Base-by-base conservation (phyloP, 2,113 vertebrate species). In the Garra rufa region DNA sequence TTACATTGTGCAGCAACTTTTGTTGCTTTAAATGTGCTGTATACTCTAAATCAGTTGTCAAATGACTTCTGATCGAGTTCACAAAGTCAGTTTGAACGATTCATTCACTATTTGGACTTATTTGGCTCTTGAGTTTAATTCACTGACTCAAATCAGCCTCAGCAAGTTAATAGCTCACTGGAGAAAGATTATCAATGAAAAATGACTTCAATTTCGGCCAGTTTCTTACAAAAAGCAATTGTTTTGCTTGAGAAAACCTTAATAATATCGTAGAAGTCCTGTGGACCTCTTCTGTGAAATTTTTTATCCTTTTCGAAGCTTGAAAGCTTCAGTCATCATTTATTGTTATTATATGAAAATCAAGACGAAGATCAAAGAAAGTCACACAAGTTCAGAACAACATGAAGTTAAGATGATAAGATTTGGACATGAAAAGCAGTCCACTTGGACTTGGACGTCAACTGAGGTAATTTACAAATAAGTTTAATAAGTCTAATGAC, bases 401-500 rank as follows among this genome's bases (percentile, higher is more conserved):
- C 19, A 15, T 69, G 67, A 41, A 43, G 34, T 6, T 43, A 9
- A 70, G 4, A 43, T 70, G 11, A 43, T 13, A 13, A 4, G n/a
- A 24, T 24, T 24, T 24, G 24, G 6, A 44, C n/a, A 44, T 24
- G 11, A 71, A 71, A 59, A 41, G 2, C 52, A 61, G 43, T 38
- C 19, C n/a, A 43, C 52, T 78, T 38, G 34, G n/a, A 61, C 24
- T n/a, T n/a, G n/a, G 1, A 48, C 59, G 77, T 65, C 43, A 46
- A 14, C 10, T 10, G 43, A 86, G 50, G 81, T 83, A 10, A 28
- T 86, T 77, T 77, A 55, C 78, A 69, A 85, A 81, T 46, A 81
- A 82, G 61, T 77, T 61, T 78, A 86, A 57, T 83, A 71, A 70
- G 79, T 76, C 30, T 76, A 76, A 81, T 57, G 81, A 82, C 34